phyloP scores from a whole-genome alignment of 2,888 invertebrate genomes.

The Rhimphoctona megacephalus region DNA sequence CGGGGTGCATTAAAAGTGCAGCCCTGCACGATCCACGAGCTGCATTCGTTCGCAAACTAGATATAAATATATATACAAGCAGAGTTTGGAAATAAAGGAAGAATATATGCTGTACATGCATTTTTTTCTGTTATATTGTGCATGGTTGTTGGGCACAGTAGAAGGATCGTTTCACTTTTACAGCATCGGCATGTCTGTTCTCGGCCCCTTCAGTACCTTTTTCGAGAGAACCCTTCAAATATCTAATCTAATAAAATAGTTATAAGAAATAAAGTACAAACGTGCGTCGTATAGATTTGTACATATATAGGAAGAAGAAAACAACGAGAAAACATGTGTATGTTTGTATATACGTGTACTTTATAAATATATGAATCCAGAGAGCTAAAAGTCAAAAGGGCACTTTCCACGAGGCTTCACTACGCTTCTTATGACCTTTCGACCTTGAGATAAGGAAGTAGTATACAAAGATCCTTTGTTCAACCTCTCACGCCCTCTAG shows the following conservation, averaged over 20 bases:
- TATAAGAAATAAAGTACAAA: constrained; percentile 61
- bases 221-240: constrained; percentile 62
- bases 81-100: neutral
- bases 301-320: constrained; percentile 24
- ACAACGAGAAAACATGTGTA: neutral
- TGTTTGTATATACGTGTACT: neutral
- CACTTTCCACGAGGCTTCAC: neutral
- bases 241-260: constrained; percentile 77
- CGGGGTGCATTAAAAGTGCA: constrained; percentile 67
- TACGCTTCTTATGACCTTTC: neutral
- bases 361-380: neutral
- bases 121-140: constrained; percentile 34
- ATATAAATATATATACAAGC: neutral
- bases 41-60: constrained; percentile 43
- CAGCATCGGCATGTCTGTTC: constrained; percentile 1
- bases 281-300: constrained; percentile 5
- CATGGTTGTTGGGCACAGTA: constrained; percentile 39
- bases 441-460: neutral
- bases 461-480: constrained; percentile 22
- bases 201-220: constrained; percentile 1
- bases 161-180: constrained; percentile 41
- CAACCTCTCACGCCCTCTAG: constrained; percentile 33
- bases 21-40: constrained; percentile 56
- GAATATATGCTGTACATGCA: constrained; percentile 35
- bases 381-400: neutral